Conservation (phyloP, 2,113 vertebrate species). For the Epinephelus cyanopodus region DNA sequence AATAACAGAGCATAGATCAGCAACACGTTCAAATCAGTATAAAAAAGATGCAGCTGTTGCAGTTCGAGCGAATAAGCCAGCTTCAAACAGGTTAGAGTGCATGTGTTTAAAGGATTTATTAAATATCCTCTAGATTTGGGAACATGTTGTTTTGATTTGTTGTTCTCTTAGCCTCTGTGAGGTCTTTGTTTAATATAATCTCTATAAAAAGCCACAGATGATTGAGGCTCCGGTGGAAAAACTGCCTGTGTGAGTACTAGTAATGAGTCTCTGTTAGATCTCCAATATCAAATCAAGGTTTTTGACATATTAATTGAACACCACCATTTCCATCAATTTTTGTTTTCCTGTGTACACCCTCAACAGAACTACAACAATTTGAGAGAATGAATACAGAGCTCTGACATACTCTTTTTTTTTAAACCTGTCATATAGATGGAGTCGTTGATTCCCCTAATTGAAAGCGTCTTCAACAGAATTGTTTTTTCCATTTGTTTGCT, state of each 20-base stretch:
- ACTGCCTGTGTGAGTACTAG: not conserved
- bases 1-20: too few species aligned
- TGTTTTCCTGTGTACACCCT: constrained; percentile 7
- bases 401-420: not conserved
- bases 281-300: constrained; percentile 25
- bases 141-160: not conserved
- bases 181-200: not conserved
- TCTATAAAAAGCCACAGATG: not conserved
- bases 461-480: not conserved
- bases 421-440: constrained; percentile 11
- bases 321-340: not conserved
- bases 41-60: too few species aligned
- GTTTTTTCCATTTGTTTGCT: not conserved
- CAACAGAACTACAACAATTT: not conserved
- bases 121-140: not conserved
- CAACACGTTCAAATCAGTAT: too few species aligned
- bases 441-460: constrained; percentile 20
- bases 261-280: constrained; percentile 2
- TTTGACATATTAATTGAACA: constrained; percentile 21
- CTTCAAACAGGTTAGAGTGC: not conserved
- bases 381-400: not conserved
- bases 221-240: not conserved
- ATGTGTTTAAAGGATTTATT: not conserved
- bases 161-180: not conserved
- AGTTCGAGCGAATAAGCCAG: too few species aligned